Evolutionary conservation across 2,888 invertebrate species (phyloP), one percentile per base, ranked within the genome.

Genomic region (Cerceris ruficornis): DNA sequence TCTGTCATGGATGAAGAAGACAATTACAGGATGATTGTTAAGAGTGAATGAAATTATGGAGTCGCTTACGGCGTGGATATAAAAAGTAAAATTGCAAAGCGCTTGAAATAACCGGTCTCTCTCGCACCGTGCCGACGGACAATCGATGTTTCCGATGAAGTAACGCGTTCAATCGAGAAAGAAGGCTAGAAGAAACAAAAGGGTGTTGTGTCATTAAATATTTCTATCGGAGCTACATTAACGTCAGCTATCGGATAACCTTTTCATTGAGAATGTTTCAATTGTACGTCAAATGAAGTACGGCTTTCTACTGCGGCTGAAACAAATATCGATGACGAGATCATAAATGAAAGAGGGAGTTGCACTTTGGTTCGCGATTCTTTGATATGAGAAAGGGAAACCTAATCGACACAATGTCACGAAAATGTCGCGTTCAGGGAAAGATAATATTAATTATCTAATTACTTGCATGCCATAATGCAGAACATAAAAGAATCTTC

Each of bases 221-320:
- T 42, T 59, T 42, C 42, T 14, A 41, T n/a, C n/a, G 42, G 5
- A 13, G 14, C n/a, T n/a, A n/a, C 59, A 59, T 59, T 59, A 59
- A 59, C 6, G 41, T 8, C 28, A 42, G 42, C 13, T 59, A 42
- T 59, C 59, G 8, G 59, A 59, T 69, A 60, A 69, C 69, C 69
- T 69, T 69, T 61, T 69, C 69, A 43, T 52, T 42, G 60, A 41
- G 60, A 60, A 43, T 54, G 54, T 60, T 61, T 69, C 73, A 61
- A 71, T 60, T 17, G 14, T 49, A 72, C 42, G 42, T 7, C 9
- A 59, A 59, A 11, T 14, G 9, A 57, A 39, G 9, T 28, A 5
- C 15, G 42, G 43, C 42, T 59, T 59, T 59, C 43, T 42, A 42
- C 42, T 42, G 2, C n/a, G 5, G 43, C 1, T n/a, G 41, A 42